Base-by-base conservation (phyloP, 53 echinoderm and acorn worm genomes). In the Astropecten irregularis region DNA sequence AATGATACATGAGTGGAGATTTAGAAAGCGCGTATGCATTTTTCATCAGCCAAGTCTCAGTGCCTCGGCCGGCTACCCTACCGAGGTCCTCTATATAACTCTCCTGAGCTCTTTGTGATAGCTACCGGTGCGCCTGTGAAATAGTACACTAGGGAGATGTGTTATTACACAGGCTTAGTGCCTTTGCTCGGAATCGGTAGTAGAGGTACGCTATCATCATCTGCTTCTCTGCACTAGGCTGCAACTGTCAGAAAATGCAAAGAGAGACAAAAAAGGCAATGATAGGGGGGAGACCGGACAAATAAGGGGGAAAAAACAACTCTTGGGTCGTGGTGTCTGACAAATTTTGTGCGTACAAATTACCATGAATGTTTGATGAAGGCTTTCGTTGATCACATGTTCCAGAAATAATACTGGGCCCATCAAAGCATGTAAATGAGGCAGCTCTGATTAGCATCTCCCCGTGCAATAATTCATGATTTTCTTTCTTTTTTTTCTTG, bases 101-200 rank as follows among this genome's bases (percentile, higher is more conserved):
- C 32, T 29, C 31, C 35, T 49, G 30, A 52, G 44, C 9, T 51
- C 18, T 31, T 44, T 71, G 51, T 71, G 71, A 71, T 71, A 53
- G 71, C 19, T 19, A 71, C 71, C 53, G 71, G 71, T 71, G 71
- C 49, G 53, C 35, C 52, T 32, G 51, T 31, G 71, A 71, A 71
- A 71, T 71, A 71, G 71, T 49, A 53, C 71, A 71, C 71, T 33
- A 18, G 71, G 71, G 71, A 71, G 52, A 35, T 7, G 35, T 51
- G 71, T 71, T 49, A 71, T 71, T 71, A 71, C n/a, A n/a, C 53
- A 21, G 71, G 53, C 53, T 71, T 71, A 71, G 52, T 51, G 52
- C 20, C n/a, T n/a, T n/a, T n/a, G n/a, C n/a, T n/a, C n/a, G n/a
- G n/a, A n/a, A n/a, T n/a, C n/a, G n/a, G n/a, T n/a, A n/a, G n/a